Evolutionary conservation across 2,888 invertebrate species (phyloP).

Genomic region (Cataglyphis altisquamis): DNA sequence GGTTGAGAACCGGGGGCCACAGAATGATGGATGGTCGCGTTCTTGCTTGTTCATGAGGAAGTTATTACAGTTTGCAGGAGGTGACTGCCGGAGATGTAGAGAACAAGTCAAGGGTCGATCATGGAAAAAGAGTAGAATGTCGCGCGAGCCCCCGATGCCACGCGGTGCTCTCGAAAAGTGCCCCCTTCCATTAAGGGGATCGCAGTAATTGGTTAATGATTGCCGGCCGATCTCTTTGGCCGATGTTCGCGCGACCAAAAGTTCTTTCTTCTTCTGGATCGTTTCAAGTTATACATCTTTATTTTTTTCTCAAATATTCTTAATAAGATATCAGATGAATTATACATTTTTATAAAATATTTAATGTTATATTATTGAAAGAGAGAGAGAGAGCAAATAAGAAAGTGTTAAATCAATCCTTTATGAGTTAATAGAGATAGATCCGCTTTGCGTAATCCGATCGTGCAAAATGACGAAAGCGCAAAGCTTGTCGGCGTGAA

Average conservation of each 20-base stretch:
- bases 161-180: constrained; percentile 63
- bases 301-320: not conserved
- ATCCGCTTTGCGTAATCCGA: not conserved
- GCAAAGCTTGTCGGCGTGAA: constrained; percentile 16
- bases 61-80: constrained; percentile 78
- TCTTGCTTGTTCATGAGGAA: constrained; percentile 80
- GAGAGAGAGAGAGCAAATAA: not conserved
- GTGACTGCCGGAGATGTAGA: constrained; percentile 58
- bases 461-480: not conserved
- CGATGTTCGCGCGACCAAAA: constrained; percentile 8
- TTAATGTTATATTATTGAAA: not conserved
- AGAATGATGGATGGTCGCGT: constrained; percentile 80
- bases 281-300: not conserved
- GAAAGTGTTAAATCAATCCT: not conserved
- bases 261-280: not conserved
- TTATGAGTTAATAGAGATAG: not conserved
- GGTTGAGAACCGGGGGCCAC: constrained; percentile 66
- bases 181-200: constrained; percentile 39
- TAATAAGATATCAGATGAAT: not conserved
- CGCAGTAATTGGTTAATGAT: constrained; percentile 75
- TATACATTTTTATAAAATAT: not conserved
- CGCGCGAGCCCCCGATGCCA: constrained; percentile 61
- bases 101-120: constrained; percentile 53
- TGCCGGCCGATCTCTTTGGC: constrained; percentile 61
- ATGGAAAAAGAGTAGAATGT: constrained; percentile 67